A percentile compares a stretch with the other conserved stretches of the same genome.
Conservation (phyloP, 1,140 invertebrate species). For the Drosophila ficusphila region DNA sequence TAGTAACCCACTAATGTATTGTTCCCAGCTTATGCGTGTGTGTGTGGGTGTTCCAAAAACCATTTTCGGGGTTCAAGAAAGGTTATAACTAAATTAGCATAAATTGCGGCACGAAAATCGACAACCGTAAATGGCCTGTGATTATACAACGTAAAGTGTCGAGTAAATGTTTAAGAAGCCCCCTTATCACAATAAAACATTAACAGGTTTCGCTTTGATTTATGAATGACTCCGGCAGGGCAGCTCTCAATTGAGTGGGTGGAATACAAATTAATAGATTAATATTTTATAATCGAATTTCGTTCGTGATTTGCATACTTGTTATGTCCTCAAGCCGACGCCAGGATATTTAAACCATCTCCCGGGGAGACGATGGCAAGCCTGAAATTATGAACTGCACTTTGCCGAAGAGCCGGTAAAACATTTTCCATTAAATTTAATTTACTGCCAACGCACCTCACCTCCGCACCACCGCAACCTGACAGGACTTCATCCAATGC, state of each 20-base stretch:
- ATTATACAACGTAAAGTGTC: constrained; percentile 29
- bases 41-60: constrained; percentile 13
- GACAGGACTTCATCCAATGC: constrained; percentile 33
- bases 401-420: constrained; percentile 39
- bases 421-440: constrained; percentile 61
- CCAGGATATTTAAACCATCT: constrained; percentile 27
- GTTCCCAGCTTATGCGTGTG: constrained; percentile 28
- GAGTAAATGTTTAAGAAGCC: constrained; percentile 20
- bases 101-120: constrained; percentile 66
- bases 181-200: constrained; percentile 35
- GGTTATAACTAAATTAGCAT: constrained; percentile 73
- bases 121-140: constrained; percentile 42
- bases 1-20: constrained; percentile 74
- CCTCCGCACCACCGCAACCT: constrained; percentile 9
- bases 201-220: constrained; percentile 56
- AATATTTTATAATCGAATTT: constrained; percentile 79
- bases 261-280: constrained; percentile 74
- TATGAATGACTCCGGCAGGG: constrained; percentile 13
- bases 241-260: constrained; percentile 2
- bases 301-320: constrained; percentile 74
- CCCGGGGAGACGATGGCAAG: background rate
- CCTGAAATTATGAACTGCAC: constrained; percentile 55
- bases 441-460: constrained; percentile 53
- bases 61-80: constrained; percentile 49
- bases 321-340: constrained; percentile 7